Base-by-base conservation (phyloP, 2,797 vertebrate species). In the Chrosomus eos region DNA sequence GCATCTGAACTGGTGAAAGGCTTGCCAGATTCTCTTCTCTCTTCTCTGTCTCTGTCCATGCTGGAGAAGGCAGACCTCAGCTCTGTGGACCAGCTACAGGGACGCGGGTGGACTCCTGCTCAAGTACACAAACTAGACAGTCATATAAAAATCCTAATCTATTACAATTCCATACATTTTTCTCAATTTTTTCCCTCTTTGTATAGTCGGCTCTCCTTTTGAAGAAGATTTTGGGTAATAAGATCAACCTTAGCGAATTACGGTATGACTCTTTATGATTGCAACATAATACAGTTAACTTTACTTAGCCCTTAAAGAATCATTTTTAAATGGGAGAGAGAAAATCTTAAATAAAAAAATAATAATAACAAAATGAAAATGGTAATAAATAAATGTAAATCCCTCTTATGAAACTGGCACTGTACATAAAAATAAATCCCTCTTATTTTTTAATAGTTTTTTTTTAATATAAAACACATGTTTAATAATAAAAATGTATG, bases 71-170 rank as follows among this genome's bases (percentile, higher is more conserved):
- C 87, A 19, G 81, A 89, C 81, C 80, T 93, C 71, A 87, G 58
- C 21, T 93, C 91, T 60, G 45, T 92, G 82, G 88, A 92, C 2
- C 84, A 94, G 83, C 55, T 93, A n/a, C 40, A 84, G 38, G 66
- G 86, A 21, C 92, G 87, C 67, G 82, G 2, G 0, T 95, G 92
- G 94, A 91, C 58, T 76, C 67, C 0, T 14, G 13, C 90, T 64
- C 95, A 95, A 93, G 95, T 95, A 87, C 21, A 51, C 13, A 51
- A 45, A 48, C 51, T 60, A 73, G 5, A 82, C 13, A 82, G 7
- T 62, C 16, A 70, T 3, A 53, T 26, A 70, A 40, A 76, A 31
- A 38, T 53, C 3, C 3, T 73, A 53, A 53, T 36, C 26, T 23
- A 31, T 48, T 45, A 55, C 45, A n/a, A 6, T 21, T 62, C 3